A percentile compares a stretch with the other conserved stretches of the same genome.
Evolutionary conservation across 2,113 vertebrate species (phyloP).

Genomic region (Oriolus oriolus): DNA sequence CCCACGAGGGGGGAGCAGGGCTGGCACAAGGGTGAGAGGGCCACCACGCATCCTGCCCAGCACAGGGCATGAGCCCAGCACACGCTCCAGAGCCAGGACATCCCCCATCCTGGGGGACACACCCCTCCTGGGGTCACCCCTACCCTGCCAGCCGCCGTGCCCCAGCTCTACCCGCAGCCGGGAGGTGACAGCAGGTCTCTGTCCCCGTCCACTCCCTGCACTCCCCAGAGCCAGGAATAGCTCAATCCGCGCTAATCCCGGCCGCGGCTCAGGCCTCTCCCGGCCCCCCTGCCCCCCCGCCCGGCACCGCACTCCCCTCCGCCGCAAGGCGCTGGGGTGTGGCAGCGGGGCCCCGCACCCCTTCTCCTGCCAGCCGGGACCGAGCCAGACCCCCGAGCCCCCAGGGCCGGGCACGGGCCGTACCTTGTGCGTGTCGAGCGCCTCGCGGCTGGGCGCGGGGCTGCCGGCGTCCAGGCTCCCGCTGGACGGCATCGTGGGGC

Average conservation of each 20-base stretch:
- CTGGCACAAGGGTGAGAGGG: not conserved
- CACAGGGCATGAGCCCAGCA: not conserved
- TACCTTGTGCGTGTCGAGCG: conserved; percentile 46
- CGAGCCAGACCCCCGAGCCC: not conserved
- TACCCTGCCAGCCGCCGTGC: not conserved
- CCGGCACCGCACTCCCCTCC: not conserved
- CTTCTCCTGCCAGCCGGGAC: not conserved
- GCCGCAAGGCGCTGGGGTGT: not conserved
- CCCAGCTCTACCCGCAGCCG: accelerated
- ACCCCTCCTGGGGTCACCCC: not conserved
- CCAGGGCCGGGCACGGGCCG: not conserved
- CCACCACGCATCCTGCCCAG: accelerated
- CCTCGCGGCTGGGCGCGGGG: conserved; percentile 15
- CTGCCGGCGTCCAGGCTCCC: conserved; percentile 60
- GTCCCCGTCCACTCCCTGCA: not conserved
- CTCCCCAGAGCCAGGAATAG: conserved; percentile 1
- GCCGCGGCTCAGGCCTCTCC: not conserved
- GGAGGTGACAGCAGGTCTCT: not conserved
- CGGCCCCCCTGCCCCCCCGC: not conserved
- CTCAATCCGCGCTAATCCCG: conserved; percentile 36
- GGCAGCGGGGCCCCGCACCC: not conserved
- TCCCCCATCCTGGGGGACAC: not conserved
- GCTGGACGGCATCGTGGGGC: conserved; percentile 82
- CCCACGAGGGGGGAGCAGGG: accelerated
- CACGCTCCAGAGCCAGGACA: not conserved